Base-by-base conservation (phyloP, 2,113 vertebrate species). In the Hucho hucho region DNA sequence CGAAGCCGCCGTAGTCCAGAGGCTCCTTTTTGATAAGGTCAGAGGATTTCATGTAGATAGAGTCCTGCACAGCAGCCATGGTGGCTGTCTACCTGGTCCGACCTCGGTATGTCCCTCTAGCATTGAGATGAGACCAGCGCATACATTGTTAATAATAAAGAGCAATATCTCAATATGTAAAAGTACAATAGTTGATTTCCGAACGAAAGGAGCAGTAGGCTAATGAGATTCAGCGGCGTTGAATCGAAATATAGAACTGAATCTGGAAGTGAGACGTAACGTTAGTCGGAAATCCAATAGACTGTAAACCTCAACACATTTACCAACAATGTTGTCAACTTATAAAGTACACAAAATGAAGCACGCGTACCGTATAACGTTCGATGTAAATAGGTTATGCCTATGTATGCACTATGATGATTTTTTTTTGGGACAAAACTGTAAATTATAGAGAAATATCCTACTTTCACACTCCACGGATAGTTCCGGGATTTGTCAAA, bases 1-100 rank as follows among this genome's bases (percentile, higher is more conserved):
- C 97, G 32, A 96, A 99, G 4, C 95, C 95, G 64, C 97, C 97
- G 20, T 93, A 94, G 12, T 96, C 96, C 75, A 99, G 84, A 0
- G 87, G 83, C 46, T 90, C 75, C 37, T 83, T 90, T 68, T 88
- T 88, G 69, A 91, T 87, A 16, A 99, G 89, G 81, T 99, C 98
- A 0, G 87, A 22, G 2, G 94, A 90, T 4, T 83, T 94, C 94
- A 99, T 97, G 0, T 87, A 87, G 20, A 97, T 92, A 3, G 94
- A 83, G n/a, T 91, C 90, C 4, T 4, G 49, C 49, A 16, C 49
- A 4, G 49, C 12, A 53, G 49, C 16, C 65, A 67, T 32, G 65
- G 65, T 20, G 29, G 28, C 65, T 32, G 58, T n/a, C 16, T 61
- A 22, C 58, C 58, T 24, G n/a, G 58, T 22, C 58, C 49, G 12